Evolutionary conservation across 2,113 vertebrate species (phyloP).

Genomic region (Rallus limicola): DNA sequence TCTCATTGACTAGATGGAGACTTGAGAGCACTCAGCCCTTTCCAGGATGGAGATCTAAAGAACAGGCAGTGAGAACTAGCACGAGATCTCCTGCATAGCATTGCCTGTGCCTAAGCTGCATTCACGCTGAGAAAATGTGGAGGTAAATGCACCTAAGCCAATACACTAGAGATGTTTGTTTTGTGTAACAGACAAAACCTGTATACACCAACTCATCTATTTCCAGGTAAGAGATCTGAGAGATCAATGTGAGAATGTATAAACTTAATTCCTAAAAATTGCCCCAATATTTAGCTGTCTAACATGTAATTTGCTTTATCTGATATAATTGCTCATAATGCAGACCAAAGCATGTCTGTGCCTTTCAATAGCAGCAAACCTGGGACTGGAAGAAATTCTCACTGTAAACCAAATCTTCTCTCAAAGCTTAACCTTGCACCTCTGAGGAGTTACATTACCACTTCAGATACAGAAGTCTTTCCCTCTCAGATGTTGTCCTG

Average conservation of each 20-base stretch:
- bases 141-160: not conserved
- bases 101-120: not conserved
- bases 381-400: not conserved
- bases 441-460: not conserved
- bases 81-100: not conserved
- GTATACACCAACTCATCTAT: not conserved
- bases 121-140: not conserved
- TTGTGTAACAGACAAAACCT: not conserved
- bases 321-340: not conserved
- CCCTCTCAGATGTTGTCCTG: not conserved
- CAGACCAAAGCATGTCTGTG: not conserved
- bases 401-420: not conserved
- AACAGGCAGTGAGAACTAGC: not conserved
- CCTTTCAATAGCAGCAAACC: not conserved
- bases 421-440: not conserved
- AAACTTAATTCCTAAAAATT: not conserved
- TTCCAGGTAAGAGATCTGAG: not conserved
- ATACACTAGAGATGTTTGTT: not conserved
- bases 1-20: not conserved
- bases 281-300: not conserved
- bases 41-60: not conserved
- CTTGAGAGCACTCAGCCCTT: not conserved
- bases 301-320: not conserved
- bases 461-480: not conserved
- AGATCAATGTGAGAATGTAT: not conserved